Evolutionary conservation across 2,797 vertebrate species (phyloP).

Genomic region (Enteromius argenteus): DNA sequence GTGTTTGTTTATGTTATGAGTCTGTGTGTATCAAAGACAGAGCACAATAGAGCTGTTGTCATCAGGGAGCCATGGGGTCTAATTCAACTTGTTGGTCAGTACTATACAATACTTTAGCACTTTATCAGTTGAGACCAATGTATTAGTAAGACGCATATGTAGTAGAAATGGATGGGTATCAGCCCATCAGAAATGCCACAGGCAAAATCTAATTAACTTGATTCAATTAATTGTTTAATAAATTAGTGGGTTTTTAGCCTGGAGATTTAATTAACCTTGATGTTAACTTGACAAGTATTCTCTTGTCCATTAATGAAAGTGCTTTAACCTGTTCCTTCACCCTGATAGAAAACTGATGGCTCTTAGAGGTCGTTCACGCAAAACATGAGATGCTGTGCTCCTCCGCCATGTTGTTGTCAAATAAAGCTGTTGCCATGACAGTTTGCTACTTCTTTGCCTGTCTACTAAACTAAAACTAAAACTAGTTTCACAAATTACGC

Average conservation of each 20-base stretch:
- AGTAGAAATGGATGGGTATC: conserved; percentile 3
- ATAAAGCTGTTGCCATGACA: not conserved
- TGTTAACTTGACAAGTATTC: not conserved
- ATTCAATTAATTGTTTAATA: conserved; percentile 20
- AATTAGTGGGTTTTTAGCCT: conserved; percentile 3
- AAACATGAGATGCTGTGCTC: no score
- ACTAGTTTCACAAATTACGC: not conserved
- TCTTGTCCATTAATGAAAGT: not conserved
- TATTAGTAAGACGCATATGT: not conserved
- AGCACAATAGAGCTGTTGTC: not conserved
- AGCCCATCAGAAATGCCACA: not conserved
- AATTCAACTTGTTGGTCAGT: not conserved
- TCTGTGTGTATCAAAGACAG: conserved; percentile 1
- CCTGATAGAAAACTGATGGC: not conserved
- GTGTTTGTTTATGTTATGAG: not conserved
- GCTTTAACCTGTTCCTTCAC: conserved; percentile 3
- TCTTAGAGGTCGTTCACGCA: not conserved
- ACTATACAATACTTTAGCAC: no score
- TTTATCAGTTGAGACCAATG: not conserved
- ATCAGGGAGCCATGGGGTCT: not conserved
- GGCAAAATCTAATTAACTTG: conserved; percentile 11
- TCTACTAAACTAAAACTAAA: no score
- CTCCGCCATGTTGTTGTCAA: not conserved
- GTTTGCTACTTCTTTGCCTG: not conserved
- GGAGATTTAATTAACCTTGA: conserved; percentile 23